Conservation (phyloP, 2,797 vertebrate species). For the Carduelis carduelis region DNA sequence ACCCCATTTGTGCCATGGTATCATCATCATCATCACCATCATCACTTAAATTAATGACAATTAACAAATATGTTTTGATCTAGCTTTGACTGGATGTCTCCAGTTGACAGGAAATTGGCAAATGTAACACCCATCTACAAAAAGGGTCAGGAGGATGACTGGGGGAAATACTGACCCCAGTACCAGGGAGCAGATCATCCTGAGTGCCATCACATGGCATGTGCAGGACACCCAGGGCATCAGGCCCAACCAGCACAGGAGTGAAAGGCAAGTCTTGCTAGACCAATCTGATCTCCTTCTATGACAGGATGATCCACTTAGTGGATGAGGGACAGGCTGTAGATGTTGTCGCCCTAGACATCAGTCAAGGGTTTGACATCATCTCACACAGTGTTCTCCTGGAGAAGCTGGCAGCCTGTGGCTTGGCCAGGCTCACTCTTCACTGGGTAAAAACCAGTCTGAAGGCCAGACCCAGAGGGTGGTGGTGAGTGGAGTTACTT, state of each 20-base stretch:
- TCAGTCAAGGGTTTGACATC: not conserved
- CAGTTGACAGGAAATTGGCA: not conserved
- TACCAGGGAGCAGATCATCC: no score
- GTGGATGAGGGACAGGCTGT: not conserved
- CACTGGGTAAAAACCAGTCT: not conserved
- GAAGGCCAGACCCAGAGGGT: not conserved
- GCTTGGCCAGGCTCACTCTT: not conserved
- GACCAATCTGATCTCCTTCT: not conserved
- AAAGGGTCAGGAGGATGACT: not conserved
- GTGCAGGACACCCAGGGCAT: not conserved
- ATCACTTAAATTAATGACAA: not conserved
- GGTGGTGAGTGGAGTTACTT: not conserved
- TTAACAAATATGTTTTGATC: not conserved
- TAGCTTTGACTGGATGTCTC: not conserved
- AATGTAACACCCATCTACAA: not conserved
- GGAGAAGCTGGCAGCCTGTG: not conserved
- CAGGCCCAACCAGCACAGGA: not conserved
- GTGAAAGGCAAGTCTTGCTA: not conserved
- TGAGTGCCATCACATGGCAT: not conserved
- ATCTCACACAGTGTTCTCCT: not conserved
- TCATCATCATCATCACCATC: not conserved
- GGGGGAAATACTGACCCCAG: not conserved
- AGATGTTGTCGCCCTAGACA: no score
- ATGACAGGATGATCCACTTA: not conserved
- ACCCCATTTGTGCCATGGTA: not conserved